Evolutionary conservation across 2,113 vertebrate species (phyloP).

Genomic region (Actenoides lindsayi): DNA sequence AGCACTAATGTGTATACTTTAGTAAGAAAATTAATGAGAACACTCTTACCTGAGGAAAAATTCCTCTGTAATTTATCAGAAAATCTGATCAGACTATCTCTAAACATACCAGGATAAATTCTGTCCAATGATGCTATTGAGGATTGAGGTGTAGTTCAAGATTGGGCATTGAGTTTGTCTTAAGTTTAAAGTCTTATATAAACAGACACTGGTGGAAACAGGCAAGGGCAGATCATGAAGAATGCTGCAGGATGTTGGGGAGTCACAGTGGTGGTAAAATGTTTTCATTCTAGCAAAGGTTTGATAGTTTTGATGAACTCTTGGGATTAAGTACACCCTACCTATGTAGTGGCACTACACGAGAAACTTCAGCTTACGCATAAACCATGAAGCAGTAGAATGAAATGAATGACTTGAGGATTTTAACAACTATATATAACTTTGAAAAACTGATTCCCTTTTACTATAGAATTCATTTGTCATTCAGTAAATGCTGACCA

Average conservation of each 20-base stretch:
- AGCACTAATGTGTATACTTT: background rate
- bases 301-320: slow-evolving; percentile 18
- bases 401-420: background rate
- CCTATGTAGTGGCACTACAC: slow-evolving; percentile 6
- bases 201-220: background rate
- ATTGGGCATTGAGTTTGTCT: background rate
- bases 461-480: background rate
- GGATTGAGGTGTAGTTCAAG: background rate
- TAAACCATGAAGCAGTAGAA: background rate
- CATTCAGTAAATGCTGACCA: background rate
- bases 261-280: background rate
- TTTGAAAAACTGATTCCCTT: background rate
- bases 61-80: background rate
- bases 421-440: background rate
- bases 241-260: background rate
- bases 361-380: slow-evolving; percentile 25
- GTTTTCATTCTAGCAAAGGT: slow-evolving; percentile 20
- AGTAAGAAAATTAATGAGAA: background rate
- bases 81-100: background rate
- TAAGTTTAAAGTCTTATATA: background rate
- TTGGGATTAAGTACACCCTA: slow-evolving; percentile 11
- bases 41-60: background rate
- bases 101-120: background rate
- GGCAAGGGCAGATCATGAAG: background rate
- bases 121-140: background rate